Evolutionary conservation across 2,888 invertebrate genomes (phyloP).

Genomic region (Clanis bilineata): DNA sequence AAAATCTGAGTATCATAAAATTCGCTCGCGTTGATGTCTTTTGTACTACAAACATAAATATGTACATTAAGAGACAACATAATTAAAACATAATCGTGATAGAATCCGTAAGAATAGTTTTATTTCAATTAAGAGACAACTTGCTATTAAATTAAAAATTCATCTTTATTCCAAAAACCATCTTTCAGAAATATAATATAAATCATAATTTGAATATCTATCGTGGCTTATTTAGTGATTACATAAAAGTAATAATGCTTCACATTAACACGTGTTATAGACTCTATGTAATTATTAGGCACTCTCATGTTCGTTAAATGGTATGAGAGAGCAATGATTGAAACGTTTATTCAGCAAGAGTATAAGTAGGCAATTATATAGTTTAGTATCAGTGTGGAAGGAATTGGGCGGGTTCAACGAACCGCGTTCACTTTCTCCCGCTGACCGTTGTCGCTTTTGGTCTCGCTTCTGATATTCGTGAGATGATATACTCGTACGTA

Average conservation of each 20-base stretch:
- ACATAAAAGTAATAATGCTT: neutral
- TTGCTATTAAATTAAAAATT: too few relatives aligned
- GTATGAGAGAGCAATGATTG: neutral
- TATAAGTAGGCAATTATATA: constrained; percentile 17
- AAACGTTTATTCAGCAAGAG: constrained; percentile 6
- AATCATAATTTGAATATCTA: too few relatives aligned
- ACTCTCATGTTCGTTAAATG: neutral
- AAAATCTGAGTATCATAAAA: neutral
- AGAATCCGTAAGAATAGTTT: too few relatives aligned
- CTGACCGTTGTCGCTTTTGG: constrained; percentile 24
- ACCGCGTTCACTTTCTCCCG: constrained; percentile 44
- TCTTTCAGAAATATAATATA: too few relatives aligned
- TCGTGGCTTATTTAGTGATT: neutral
- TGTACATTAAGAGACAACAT: too few relatives aligned
- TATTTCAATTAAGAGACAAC: too few relatives aligned
- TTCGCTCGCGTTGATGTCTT: constrained; percentile 40
- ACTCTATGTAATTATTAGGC: neutral
- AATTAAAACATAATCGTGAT: too few relatives aligned
- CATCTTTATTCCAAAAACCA: too few relatives aligned
- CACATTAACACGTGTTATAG: neutral
- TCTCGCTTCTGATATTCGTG: constrained; percentile 1
- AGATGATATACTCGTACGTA: constrained; percentile 11
- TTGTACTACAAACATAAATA: constrained; percentile 22
- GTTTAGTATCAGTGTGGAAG: constrained; percentile 20
- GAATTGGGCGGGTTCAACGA: constrained; percentile 39